These are phyloP conservation scores for Scrobipalpa atriplicella DNA, from an alignment of 2,888 invertebrate genomes.

Conservation along the genomic window DNA sequence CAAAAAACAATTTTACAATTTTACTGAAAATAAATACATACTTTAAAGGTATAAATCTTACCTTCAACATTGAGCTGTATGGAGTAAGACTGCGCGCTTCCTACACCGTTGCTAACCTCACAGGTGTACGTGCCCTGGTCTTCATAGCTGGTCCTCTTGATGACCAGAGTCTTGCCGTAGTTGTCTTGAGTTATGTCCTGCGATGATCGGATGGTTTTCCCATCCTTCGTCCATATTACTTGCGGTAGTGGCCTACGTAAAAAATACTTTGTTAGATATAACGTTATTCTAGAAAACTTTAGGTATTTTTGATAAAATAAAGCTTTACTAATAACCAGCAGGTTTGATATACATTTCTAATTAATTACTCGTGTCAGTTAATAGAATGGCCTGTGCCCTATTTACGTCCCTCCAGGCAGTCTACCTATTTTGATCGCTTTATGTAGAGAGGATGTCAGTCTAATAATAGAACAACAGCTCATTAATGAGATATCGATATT, in stretches of 20 bases:
- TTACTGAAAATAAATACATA: too few relatives aligned
- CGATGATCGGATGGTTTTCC: slow-evolving; percentile 85
- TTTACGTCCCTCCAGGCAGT: neutral
- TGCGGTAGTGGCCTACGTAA: slow-evolving; percentile 93
- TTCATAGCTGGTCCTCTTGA: slow-evolving; percentile 92
- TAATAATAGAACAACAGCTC: slow-evolving; percentile 2
- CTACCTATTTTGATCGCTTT: neutral
- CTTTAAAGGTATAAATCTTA: slow-evolving; percentile 48
- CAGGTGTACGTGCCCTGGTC: slow-evolving; percentile 97
- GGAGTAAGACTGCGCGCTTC: slow-evolving; percentile 92
- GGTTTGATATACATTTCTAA: neutral
- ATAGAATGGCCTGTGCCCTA: neutral
- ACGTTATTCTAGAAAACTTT: too few relatives aligned
- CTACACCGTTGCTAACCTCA: slow-evolving; percentile 95
- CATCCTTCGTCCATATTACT: slow-evolving; percentile 95
- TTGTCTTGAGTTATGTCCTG: slow-evolving; percentile 92
- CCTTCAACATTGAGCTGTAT: slow-evolving; percentile 89
- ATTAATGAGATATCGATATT: neutral
- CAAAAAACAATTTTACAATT: too few relatives aligned
- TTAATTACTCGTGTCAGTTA: slow-evolving; percentile 4
- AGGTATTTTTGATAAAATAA: too few relatives aligned
- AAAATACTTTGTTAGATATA: neutral
- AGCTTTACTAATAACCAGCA: neutral
- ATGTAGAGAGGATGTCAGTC: neutral
- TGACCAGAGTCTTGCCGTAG: slow-evolving; percentile 96